Conservation (phyloP, 2,113 vertebrate genomes). For the Eira barbara region DNA sequence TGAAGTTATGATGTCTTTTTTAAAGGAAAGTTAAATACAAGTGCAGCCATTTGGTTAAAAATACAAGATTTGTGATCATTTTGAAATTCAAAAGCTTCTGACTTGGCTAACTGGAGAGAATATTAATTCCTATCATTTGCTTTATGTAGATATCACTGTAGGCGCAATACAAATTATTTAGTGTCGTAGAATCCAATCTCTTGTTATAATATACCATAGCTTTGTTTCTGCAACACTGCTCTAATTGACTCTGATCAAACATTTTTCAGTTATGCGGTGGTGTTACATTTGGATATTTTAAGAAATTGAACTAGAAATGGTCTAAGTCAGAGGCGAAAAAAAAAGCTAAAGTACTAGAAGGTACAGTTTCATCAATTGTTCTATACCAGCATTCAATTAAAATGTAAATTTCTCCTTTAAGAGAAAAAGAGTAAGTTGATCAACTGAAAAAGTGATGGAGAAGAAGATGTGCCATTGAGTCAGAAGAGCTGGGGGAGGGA, state of each 20-base stretch:
- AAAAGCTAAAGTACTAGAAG: not conserved
- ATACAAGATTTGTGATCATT: slow-evolving; percentile 27
- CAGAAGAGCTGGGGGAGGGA: not conserved
- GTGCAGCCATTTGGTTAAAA: slow-evolving; percentile 37
- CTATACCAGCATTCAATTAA: slow-evolving; percentile 78
- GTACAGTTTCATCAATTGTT: not conserved
- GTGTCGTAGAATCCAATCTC: not conserved
- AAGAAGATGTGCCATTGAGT: not conserved
- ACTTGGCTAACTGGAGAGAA: slow-evolving; percentile 21
- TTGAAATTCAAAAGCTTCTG: slow-evolving; percentile 55
- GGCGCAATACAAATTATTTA: slow-evolving; percentile 48
- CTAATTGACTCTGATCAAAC: slow-evolving; percentile 39
- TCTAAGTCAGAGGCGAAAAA: not conserved
- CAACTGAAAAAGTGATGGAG: slow-evolving; percentile 40
- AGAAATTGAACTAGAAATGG: slow-evolving; percentile 30
- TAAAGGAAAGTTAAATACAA: not conserved
- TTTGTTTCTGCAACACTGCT: slow-evolving; percentile 28
- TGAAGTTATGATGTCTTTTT: slow-evolving; percentile 4
- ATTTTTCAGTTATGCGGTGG: slow-evolving; percentile 13
- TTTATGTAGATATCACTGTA: slow-evolving; percentile 35
- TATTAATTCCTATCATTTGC: slow-evolving; percentile 43
- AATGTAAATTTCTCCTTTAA: slow-evolving; percentile 78
- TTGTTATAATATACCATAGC: not conserved
- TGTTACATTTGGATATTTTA: slow-evolving; percentile 8
- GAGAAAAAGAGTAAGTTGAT: slow-evolving; percentile 50